Conservation (phyloP, 2,888 invertebrate species). For the Apotomis turbidana region DNA sequence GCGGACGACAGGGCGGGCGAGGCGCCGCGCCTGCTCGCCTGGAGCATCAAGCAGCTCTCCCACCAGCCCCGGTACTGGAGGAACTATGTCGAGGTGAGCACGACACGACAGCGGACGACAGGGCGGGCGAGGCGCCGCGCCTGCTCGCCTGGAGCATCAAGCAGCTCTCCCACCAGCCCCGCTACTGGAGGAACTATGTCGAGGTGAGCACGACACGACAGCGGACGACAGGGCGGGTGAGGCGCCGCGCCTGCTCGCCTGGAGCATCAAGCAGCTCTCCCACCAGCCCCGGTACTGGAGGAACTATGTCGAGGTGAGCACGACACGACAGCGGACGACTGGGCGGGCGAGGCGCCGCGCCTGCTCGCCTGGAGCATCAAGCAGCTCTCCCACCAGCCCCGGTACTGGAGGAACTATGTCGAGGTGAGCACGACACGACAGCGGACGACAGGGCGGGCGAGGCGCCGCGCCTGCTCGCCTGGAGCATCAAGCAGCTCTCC, state of each 20-base stretch:
- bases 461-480: constrained; percentile 90
- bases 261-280: constrained; percentile 86
- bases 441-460: too few species aligned
- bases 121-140: constrained; percentile 91
- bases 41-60: constrained; percentile 86
- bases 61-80: constrained; percentile 31
- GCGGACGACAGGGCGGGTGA: too few species aligned
- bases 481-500: constrained; percentile 86
- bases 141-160: constrained; percentile 91
- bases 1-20: too few species aligned
- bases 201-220: too few species aligned
- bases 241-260: constrained; percentile 90
- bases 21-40: constrained; percentile 90
- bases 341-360: constrained; percentile 91
- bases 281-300: constrained; percentile 31
- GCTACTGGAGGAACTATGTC: constrained; percentile 29
- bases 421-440: too few species aligned
- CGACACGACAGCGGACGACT: too few species aligned
- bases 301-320: constrained; percentile 15
- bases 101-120: too few species aligned
- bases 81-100: constrained; percentile 15
- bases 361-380: constrained; percentile 91
- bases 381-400: constrained; percentile 62
- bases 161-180: constrained; percentile 62
- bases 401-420: constrained; percentile 29